A percentile compares a stretch with the other conserved stretches of the same genome.
phyloP scores from a whole-genome alignment of 2,888 invertebrate genomes.

The Epiperipatus broadwayi region DNA sequence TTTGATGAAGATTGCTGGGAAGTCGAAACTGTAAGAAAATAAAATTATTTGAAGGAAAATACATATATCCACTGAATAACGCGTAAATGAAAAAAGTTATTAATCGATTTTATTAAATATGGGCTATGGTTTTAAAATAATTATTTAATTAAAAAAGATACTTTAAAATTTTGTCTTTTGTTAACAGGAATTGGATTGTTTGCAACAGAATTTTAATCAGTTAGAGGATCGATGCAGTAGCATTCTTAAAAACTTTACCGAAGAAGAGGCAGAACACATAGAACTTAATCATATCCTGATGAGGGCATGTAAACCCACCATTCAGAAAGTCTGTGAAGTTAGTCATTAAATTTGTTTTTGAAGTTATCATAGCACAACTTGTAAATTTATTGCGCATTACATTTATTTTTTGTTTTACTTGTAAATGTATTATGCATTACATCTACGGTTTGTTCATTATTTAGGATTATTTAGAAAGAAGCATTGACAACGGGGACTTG shows the following conservation, averaged over 20 bases:
- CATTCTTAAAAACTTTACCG: slow-evolving; percentile 63
- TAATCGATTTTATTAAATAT: too few relatives aligned
- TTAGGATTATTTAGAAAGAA: slow-evolving; percentile 26
- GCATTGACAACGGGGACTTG: slow-evolving; percentile 54
- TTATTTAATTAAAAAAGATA: too few relatives aligned
- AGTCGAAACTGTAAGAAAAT: too few relatives aligned
- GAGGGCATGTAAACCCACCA: slow-evolving; percentile 56
- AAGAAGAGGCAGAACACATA: slow-evolving; percentile 64
- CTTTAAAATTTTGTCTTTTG: too few relatives aligned
- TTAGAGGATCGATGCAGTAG: slow-evolving; percentile 40
- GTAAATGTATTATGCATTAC: slow-evolving; percentile 4
- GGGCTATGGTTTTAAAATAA: too few relatives aligned
- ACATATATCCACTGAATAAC: too few relatives aligned
- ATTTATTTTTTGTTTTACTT: slow-evolving; percentile 12
- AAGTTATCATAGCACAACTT: neutral
- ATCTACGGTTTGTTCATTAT: neutral
- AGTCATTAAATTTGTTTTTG: slow-evolving; percentile 10
- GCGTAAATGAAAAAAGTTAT: too few relatives aligned
- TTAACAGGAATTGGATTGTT: too few relatives aligned
- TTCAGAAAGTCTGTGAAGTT: slow-evolving; percentile 50
- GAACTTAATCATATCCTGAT: slow-evolving; percentile 73
- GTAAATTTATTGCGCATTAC: slow-evolving; percentile 5
- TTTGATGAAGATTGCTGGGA: too few relatives aligned
- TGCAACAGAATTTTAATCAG: slow-evolving; percentile 17
- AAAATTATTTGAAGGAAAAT: too few relatives aligned